Base-by-base conservation (phyloP, 92 coral and sea anemone genomes). In the Porites evermanni region DNA sequence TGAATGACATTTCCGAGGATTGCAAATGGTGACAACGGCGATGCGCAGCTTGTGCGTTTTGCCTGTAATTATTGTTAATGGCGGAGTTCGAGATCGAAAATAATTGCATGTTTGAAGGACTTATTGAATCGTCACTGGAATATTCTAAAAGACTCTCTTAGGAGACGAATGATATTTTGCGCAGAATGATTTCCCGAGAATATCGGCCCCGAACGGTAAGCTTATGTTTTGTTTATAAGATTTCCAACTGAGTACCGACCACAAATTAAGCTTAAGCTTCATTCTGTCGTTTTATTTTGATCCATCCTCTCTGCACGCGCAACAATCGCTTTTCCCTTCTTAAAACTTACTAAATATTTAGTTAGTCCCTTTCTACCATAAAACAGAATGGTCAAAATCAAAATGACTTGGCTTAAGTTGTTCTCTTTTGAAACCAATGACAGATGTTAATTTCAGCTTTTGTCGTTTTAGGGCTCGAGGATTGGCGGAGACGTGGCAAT, bases 401-500 rank as follows among this genome's bases (percentile, higher is more conserved):
- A 32, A 64, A 19, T 64, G 9, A 24, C 10, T 58, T 74, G n/a
- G 21, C 26, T 11, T 5, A 18, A 54, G 29, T 23, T 63, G 53
- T 77, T 61, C 81, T 63, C 71, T 81, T 56, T 4, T 26, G 78
- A 8, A 71, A 56, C 61, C 53, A 60, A 8, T 32, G 50, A 54
- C 86, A 80, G 54, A 80, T 69, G 86, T 60, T 70, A 14, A 53
- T 66, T 78, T 79, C 74, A 58, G 23, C 44, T 51, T 47, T 72
- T 81, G 21, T 61, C 52, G 32, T 56, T 56, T 81, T 84, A 89
- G 93, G 84, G 83, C 56, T 85, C 93, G 3, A 89, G 69, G 72
- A 72, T 71, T 11, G 79, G 81, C 11, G 68, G 24, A 18, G 93
- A 89, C 1, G 93, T 90, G 1, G 92, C 91, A 4, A 70, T 94